Conservation (phyloP, 2,888 invertebrate species). For the Urechis unicinctus region DNA sequence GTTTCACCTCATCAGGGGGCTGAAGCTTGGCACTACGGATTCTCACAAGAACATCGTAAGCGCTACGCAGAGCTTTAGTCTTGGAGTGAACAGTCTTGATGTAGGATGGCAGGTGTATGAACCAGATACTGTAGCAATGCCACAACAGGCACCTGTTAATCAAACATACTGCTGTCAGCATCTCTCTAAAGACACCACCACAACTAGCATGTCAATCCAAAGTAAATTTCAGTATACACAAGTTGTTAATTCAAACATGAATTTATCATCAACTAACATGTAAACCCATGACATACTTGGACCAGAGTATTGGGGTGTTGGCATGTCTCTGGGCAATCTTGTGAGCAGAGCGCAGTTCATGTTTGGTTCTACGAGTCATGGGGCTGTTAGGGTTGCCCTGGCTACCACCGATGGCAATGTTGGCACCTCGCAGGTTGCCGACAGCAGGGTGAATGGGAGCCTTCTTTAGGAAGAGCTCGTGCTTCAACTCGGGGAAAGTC, state of each 20-base stretch:
- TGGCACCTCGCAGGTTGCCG: not conserved
- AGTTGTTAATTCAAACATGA: no score
- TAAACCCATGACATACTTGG: constrained; percentile 67
- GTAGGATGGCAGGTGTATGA: constrained; percentile 87
- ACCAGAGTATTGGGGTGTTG: constrained; percentile 80
- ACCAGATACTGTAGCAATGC: constrained; percentile 73
- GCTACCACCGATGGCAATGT: constrained; percentile 19
- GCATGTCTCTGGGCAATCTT: constrained; percentile 63
- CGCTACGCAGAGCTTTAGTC: constrained; percentile 70
- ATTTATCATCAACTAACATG: no score
- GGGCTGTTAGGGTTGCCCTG: constrained; percentile 66
- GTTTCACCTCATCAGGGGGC: constrained; percentile 77
- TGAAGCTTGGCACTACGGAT: constrained; percentile 77
- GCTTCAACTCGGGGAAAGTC: constrained; percentile 48
- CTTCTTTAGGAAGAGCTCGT: constrained; percentile 50
- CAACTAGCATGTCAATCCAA: no score
- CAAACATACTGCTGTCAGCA: not conserved
- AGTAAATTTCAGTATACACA: no score
- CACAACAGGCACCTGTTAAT: constrained; percentile 48
- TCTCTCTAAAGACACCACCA: not conserved
- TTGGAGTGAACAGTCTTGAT: constrained; percentile 62
- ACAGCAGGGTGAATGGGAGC: not conserved
- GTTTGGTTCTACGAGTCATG: constrained; percentile 86
- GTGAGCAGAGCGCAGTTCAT: constrained; percentile 88
- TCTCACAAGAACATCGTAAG: constrained; percentile 79